Conservation (phyloP, 2,888 invertebrate species). For the Andricus quercusramuli region DNA sequence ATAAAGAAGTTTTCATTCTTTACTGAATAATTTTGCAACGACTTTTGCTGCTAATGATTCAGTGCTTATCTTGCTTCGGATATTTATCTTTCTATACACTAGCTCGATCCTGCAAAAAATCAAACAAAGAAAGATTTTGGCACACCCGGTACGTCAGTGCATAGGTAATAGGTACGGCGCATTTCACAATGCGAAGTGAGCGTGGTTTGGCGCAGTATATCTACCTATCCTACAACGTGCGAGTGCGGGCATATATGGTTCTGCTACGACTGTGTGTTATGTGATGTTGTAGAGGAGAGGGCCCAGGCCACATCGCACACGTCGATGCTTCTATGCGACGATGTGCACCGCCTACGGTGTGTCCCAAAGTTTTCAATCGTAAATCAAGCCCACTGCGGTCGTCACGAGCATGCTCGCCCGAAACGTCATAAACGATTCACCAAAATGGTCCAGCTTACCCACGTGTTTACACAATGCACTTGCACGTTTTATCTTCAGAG, state of each 20-base stretch:
- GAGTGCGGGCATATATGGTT: conserved; percentile 53
- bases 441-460: not conserved
- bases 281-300: conserved; percentile 34
- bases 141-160: conserved; percentile 44
- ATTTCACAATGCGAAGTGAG: conserved; percentile 61
- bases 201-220: conserved; percentile 57
- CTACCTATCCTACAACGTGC: conserved; percentile 54
- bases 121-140: conserved; percentile 17
- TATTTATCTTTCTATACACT: not conserved
- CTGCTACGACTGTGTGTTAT: conserved; percentile 52
- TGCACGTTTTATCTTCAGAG: not conserved
- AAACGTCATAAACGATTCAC: conserved; percentile 4
- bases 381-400: not conserved
- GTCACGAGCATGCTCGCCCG: not conserved
- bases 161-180: conserved; percentile 62
- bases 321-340: conserved; percentile 40
- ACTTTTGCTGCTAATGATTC: not conserved
- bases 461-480: conserved; percentile 3
- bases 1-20: no score
- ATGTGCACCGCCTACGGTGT: conserved; percentile 3
- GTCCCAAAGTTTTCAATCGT: conserved; percentile 9
- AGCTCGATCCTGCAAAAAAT: not conserved
- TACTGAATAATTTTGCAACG: no score
- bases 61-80: not conserved
- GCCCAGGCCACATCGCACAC: conserved; percentile 48